Base-by-base conservation (phyloP, 2,113 vertebrate genomes). In the Dipodomys spectabilis region DNA sequence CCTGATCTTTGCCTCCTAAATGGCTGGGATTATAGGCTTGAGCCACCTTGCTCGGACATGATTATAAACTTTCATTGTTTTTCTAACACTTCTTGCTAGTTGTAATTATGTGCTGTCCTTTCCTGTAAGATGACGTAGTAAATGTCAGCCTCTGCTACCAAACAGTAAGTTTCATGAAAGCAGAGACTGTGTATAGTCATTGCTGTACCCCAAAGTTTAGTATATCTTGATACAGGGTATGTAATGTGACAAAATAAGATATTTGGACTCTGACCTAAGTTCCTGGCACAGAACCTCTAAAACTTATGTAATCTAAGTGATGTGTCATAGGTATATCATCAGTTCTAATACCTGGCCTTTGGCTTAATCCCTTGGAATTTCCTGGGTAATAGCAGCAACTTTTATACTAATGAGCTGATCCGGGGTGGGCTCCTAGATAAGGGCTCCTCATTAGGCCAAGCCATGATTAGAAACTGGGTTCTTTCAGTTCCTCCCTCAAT, bases 11-110 rank as follows among this genome's bases (percentile, higher is more conserved):
- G 53, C 53, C 53, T 57, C 16, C 53, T 57, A 57, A 57, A 16
- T 16, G 12, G 15, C 53, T 57, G 53, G 53, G 53, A 57, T 57
- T 57, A 57, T 13, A 57, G 15, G 15, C 53, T 57, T 57, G 15
- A 57, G 53, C 53, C 16, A 57, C 53, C 53, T 57, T 57, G 53
- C 53, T 13, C 2, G 49, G 49, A 49, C 53, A 71, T 92, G 39
- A 62, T 35, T 60, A 32, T 44, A 75, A 92, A 83, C 22, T 85
- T 62, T 25, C 64, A 86, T 60, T 85, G 92, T 35, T 60, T 90
- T 91, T 68, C 87, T 84, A 78, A 57, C 19, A 39, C 18, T 89
- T 85, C 67, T 86, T 57, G 27, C 13, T 95, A 16, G 9, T 81
- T 89, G 57, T 81, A 64, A 65, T 91, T 92, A 30, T 1, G 23